Base-by-base conservation (phyloP, 2,888 invertebrate species). In the Xestia ashworthii region DNA sequence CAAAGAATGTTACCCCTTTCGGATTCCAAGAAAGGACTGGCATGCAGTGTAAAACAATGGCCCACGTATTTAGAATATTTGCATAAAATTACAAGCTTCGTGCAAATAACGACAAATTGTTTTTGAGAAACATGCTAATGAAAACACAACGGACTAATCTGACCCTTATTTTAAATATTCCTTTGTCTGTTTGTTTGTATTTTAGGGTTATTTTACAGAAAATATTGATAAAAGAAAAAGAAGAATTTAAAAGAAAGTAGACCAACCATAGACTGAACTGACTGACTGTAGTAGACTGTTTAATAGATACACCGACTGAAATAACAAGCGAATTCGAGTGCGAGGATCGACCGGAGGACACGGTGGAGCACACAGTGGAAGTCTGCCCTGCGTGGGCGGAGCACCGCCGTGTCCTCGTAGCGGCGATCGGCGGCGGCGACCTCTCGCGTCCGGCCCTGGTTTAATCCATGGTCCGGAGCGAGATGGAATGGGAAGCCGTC, bases 51-150 rank as follows among this genome's bases (percentile, higher is more conserved):
- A 68, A 72, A 76, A 81, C 81, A 80, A 85, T 74, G 53, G 78
- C 19, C 66, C 91, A 90, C 90, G 84, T 87, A 85, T 79, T 87
- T 81, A 84, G 80, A 83, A 86, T 90, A 89, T 93, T 93, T 89
- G 87, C 91, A 91, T 85, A 89, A 89, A 91, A 91, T 93, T 94
- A 92, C 84, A 84, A 87, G 84, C 81, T 85, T 83, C 71, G 71
- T 85, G 86, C 86, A 81, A 90, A 88, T 82, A 81, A 83, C 82
- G 80, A 79, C 80, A 82, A 81, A 83, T 88, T 89, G 86, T 84
- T 83, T 86, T 79, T 78, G 73, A 78, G 83, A 84, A 85, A 83
- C 75, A 81, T 82, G 90, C 86, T 90, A 90, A 90, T 84, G 72
- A 78, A 78, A 76, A 50, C 69, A 55, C 81, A 78, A 71, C 74